Evolutionary conservation across 2,888 invertebrate genomes (phyloP).

Genomic region (Brachylomia viminalis): DNA sequence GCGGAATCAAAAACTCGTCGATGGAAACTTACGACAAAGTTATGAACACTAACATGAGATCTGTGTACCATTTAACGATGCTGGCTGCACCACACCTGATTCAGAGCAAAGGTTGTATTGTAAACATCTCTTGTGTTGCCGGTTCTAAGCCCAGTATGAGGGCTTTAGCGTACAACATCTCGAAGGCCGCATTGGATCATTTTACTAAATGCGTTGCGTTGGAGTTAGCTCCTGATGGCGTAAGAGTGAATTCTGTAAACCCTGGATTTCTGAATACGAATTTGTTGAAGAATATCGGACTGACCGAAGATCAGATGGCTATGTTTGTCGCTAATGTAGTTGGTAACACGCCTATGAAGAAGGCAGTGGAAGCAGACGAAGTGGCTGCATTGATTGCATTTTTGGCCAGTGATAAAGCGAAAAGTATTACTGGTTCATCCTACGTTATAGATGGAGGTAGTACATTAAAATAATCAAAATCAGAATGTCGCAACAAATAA

Average conservation of each 20-base stretch:
- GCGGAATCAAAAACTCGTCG: constrained; percentile 94
- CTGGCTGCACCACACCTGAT: constrained; percentile 95
- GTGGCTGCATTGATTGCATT: constrained; percentile 97
- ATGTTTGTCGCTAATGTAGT: constrained; percentile 91
- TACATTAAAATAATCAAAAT: constrained; percentile 70
- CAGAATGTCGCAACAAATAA: not conserved
- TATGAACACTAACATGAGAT: constrained; percentile 96
- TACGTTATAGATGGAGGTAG: constrained; percentile 84
- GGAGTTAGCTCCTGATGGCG: constrained; percentile 94
- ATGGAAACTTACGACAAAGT: constrained; percentile 96
- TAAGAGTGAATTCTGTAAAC: constrained; percentile 97
- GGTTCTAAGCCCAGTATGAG: constrained; percentile 92
- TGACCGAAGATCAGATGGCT: constrained; percentile 93
- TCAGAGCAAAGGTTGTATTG: constrained; percentile 94
- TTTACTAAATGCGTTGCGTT: constrained; percentile 97
- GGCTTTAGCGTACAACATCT: constrained; percentile 96
- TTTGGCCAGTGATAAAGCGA: constrained; percentile 95
- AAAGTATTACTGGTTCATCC: constrained; percentile 96
- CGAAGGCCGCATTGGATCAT: constrained; percentile 98
- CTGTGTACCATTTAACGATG: constrained; percentile 95
- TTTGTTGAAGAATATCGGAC: constrained; percentile 92
- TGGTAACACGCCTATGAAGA: constrained; percentile 96
- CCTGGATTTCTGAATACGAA: constrained; percentile 98
- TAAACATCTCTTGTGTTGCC: constrained; percentile 97
- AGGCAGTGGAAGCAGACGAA: constrained; percentile 95